Evolutionary conservation across 2,888 invertebrate species (phyloP).

Genomic region (Melieria omissa): DNA sequence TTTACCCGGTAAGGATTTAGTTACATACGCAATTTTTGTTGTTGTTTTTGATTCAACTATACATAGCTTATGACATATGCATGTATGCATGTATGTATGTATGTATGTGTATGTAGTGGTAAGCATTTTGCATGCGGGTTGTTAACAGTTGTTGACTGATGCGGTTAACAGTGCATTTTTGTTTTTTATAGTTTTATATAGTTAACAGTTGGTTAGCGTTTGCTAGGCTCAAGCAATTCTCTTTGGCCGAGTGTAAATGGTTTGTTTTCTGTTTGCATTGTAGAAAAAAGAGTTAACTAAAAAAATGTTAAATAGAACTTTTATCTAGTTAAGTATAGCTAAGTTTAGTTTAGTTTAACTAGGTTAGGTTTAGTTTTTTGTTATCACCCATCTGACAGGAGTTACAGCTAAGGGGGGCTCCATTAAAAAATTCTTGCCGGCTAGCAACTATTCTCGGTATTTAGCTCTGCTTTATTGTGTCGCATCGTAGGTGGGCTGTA

Average conservation of each 20-base stretch:
- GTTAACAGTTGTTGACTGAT: too few species aligned
- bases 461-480: constrained; percentile 49
- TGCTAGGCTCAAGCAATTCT: background rate
- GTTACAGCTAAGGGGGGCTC: constrained; percentile 55
- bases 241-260: too few species aligned
- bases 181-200: background rate
- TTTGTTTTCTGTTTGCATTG: background rate
- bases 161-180: background rate
- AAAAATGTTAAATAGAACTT: background rate
- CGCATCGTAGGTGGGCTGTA: constrained; percentile 54
- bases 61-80: background rate
- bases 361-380: constrained; percentile 12
- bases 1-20: background rate
- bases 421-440: too few species aligned
- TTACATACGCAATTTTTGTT: constrained; percentile 32
- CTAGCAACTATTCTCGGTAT: constrained; percentile 7
- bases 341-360: too few species aligned
- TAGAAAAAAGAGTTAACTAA: background rate
- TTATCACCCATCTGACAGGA: constrained; percentile 68
- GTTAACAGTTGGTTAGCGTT: background rate
- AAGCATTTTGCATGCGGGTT: too few species aligned
- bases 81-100: background rate
- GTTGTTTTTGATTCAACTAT: constrained; percentile 12
- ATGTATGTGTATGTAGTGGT: background rate
- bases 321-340: background rate